These are phyloP conservation scores for Drosophila formosana DNA, from an alignment of 2,888 invertebrate genomes.

Conservation along the genomic window DNA sequence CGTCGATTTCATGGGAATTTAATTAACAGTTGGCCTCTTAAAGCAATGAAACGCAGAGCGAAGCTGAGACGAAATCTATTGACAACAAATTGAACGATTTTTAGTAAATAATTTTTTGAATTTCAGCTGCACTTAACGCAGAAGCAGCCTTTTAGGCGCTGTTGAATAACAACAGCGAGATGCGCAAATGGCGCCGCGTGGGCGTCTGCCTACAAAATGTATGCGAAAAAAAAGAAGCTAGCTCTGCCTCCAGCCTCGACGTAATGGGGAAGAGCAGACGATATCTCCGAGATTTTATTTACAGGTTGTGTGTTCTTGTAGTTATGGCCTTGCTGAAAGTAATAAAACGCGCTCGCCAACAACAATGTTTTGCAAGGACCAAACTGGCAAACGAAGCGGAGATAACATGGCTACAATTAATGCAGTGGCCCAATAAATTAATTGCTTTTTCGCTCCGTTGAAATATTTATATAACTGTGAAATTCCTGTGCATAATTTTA, in stretches of 20 bases:
- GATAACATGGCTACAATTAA: constrained; percentile 13
- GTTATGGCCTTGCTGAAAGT: constrained; percentile 48
- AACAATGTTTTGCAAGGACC: constrained; percentile 31
- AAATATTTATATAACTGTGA: not conserved
- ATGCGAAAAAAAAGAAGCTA: constrained; percentile 26
- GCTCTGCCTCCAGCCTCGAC: not conserved
- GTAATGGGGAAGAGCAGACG: constrained; percentile 8
- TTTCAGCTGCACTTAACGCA: constrained; percentile 16
- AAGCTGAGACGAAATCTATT: not conserved
- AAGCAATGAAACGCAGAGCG: constrained; percentile 3
- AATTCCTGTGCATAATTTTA: not conserved
- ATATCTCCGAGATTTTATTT: constrained; percentile 60
- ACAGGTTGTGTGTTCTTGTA: constrained; percentile 72
- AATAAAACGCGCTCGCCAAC: constrained; percentile 46
- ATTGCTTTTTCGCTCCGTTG: not conserved
- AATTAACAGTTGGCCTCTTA: constrained; percentile 34
- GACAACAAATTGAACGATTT: constrained; percentile 5
- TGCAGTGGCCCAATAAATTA: constrained; percentile 8
- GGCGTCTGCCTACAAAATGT: constrained; percentile 69
- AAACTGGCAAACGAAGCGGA: not conserved
- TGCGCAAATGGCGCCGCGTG: constrained; percentile 72
- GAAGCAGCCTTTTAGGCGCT: constrained; percentile 35
- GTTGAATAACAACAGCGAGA: constrained; percentile 64
- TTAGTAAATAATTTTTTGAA: constrained; percentile 2
- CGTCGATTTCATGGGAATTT: constrained; percentile 47